A percentile compares a stretch with the other conserved stretches of the same genome.
Conservation (phyloP, 2,797 vertebrate genomes). For the Anguilla marmorata region DNA sequence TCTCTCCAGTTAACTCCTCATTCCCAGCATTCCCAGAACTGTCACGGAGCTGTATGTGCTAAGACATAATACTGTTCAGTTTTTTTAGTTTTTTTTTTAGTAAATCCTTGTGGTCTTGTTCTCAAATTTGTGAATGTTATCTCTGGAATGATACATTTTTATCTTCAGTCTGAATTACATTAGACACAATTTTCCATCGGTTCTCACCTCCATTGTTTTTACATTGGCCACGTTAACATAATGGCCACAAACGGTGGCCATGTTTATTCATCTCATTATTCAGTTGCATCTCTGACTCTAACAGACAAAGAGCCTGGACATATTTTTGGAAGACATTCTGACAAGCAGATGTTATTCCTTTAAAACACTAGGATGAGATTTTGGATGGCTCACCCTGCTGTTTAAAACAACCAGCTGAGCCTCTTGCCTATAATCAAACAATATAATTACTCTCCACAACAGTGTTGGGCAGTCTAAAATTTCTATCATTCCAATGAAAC, state of each 20-base stretch:
- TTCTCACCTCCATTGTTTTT: not conserved
- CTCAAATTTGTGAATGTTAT: not conserved
- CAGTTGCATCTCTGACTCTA: not conserved
- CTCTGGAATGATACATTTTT: not conserved
- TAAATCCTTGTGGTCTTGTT: not conserved
- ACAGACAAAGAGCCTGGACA: not conserved
- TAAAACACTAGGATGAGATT: not conserved
- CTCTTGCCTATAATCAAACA: not conserved
- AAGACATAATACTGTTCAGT: not conserved
- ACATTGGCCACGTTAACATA: not conserved
- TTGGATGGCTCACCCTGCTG: not conserved
- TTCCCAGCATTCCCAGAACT: not conserved
- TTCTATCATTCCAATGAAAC: not conserved
- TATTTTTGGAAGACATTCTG: not conserved
- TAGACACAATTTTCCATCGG: not conserved
- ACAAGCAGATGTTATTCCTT: slow-evolving; percentile 3
- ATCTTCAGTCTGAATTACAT: not conserved
- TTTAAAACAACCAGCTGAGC: not conserved
- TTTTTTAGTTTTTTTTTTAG: not conserved
- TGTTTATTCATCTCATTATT: not conserved
- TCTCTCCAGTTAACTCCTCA: not conserved
- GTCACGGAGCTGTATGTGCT: not conserved
- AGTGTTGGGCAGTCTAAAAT: not conserved
- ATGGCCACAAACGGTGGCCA: not conserved
- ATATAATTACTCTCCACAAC: not conserved